Base-by-base conservation (phyloP, 2,797 vertebrate species). In the Gallinago nigripennis region DNA sequence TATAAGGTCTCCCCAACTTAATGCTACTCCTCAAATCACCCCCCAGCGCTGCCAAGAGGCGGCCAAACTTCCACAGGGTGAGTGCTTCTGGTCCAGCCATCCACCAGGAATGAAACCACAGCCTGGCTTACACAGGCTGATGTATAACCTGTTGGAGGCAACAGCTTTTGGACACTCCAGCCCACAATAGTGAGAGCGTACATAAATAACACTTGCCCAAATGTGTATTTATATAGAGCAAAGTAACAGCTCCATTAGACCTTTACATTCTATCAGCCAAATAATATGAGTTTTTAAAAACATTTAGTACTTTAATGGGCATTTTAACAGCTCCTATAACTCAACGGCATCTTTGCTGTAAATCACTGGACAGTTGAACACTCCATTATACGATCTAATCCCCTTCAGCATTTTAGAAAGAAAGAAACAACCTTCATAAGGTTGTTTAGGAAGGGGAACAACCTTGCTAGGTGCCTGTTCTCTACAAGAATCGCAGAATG, bases 271-370 rank as follows among this genome's bases (percentile, higher is more conserved):
- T 94, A 97, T 96, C 96, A 95, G 90, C 83, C 97, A 97, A 97
- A 98, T 96, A 98, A 97, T 95, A 96, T 2, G 92, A 95, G 97
- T 97, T 98, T 97, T 97, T 92, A 96, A 95, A 98, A 97, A 96
- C 95, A 92, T 95, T 94, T 95, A 96, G 86, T 97, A 95, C 93
- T 95, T 97, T 97, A 97, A 97, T 95, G 95, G 92, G 95, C 96
- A 94, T 96, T 97, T 97, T 97, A 97, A 97, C 96, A 95, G 95
- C 95, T 97, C 82, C 25, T 86, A 94, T 98, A 97, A 98, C 92
- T 98, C 97, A 97, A 61, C 93, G 84, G 91, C 94, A 96, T 97
- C 95, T 95, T 96, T 90, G n/a, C 92, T 11, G 27, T 96, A 97
- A 97, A 97, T 97, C 85, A 97, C 90, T 92, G 92, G 91, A 95